These are phyloP conservation scores for Pantelozetes paolii DNA, from an alignment of 2,888 invertebrate genomes.

Conservation along the genomic window DNA sequence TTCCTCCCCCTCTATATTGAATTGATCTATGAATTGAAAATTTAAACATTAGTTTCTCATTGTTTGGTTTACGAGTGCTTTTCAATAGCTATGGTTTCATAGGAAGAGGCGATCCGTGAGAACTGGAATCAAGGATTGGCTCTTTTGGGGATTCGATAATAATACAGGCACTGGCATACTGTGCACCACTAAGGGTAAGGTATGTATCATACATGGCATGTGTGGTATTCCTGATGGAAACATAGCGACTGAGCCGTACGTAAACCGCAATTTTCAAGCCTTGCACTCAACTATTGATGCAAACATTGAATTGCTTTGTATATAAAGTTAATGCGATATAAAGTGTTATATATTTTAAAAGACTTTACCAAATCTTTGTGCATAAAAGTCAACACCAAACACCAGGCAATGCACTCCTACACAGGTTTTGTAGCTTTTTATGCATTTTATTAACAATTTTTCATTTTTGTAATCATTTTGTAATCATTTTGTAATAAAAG, in stretches of 20 bases:
- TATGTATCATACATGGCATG: neutral
- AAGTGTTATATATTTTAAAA: neutral
- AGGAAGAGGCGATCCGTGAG: slow-evolving; percentile 19
- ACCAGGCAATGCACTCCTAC: neutral
- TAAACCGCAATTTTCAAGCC: neutral
- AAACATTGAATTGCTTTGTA: neutral
- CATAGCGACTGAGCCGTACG: neutral
- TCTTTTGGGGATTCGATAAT: slow-evolving; percentile 31
- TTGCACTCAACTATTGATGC: neutral
- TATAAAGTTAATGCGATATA: neutral
- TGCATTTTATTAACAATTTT: too few relatives aligned
- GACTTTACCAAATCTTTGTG: neutral
- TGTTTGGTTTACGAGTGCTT: neutral
- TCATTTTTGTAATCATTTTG: too few relatives aligned
- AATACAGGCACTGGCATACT: neutral
- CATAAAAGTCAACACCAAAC: neutral
- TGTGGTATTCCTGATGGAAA: slow-evolving; percentile 13
- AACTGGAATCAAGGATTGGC: slow-evolving; percentile 37
- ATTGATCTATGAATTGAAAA: neutral
- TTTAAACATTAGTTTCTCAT: slow-evolving; percentile 23
- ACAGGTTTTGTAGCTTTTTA: too few relatives aligned
- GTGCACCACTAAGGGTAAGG: neutral
- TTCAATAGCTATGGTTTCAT: neutral
- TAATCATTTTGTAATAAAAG: too few relatives aligned
- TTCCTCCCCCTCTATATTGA: neutral